phyloP scores from a whole-genome alignment of 1,140 invertebrate genomes.

The Zelostemma sp. region DNA sequence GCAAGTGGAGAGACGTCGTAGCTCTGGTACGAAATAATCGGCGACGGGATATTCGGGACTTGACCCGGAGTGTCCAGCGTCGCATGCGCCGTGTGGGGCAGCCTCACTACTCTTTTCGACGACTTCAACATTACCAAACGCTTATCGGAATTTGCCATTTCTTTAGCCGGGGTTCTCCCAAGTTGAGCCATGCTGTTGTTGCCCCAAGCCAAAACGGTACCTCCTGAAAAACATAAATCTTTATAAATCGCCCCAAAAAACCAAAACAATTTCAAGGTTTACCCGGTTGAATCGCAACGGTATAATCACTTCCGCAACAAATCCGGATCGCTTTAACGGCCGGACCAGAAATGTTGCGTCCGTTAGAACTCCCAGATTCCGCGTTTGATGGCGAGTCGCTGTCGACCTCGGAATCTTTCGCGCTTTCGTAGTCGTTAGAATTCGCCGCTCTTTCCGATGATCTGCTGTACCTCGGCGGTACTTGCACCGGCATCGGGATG shows the following conservation, averaged over 20 bases:
- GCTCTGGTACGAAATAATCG: constrained; percentile 63
- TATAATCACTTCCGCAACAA: constrained; percentile 79
- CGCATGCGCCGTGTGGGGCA: constrained; percentile 64
- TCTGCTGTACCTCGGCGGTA: constrained; percentile 48
- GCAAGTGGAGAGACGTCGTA: constrained; percentile 61
- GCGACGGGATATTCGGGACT: constrained; percentile 66
- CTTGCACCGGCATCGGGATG: constrained; percentile 53
- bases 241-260: neutral
- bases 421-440: constrained; percentile 22
- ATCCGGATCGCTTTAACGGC: constrained; percentile 68
- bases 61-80: constrained; percentile 66
- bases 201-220: constrained; percentile 65
- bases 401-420: constrained; percentile 24
- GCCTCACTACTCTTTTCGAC: constrained; percentile 68
- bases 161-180: constrained; percentile 57
- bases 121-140: constrained; percentile 63
- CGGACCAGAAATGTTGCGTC: constrained; percentile 19
- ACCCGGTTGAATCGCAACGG: constrained; percentile 78
- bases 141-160: constrained; percentile 52
- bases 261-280: constrained; percentile 10
- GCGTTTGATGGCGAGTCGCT: constrained; percentile 9
- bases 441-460: constrained; percentile 29
- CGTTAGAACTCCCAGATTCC: neutral
- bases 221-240: constrained; percentile 46
- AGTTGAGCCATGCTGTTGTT: constrained; percentile 63